Conservation (phyloP, 2,797 vertebrate species). For the Tauraco hartlaubi region DNA sequence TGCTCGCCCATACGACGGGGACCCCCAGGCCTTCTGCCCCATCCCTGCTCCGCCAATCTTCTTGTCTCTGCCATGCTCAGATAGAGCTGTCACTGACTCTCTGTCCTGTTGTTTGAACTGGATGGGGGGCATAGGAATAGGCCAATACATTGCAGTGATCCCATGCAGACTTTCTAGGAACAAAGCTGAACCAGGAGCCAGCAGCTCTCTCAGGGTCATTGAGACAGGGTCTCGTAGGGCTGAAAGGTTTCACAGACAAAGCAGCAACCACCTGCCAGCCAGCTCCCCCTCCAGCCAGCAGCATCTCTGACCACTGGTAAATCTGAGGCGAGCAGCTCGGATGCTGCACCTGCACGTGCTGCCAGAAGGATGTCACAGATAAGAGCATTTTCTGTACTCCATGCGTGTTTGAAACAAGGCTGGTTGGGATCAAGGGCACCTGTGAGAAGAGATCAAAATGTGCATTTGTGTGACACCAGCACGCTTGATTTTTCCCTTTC, state of each 20-base stretch:
- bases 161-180: background rate
- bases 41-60: background rate
- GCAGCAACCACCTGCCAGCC: background rate
- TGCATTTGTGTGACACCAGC: background rate
- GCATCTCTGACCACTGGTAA: background rate
- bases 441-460: slow-evolving; percentile 1
- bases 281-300: background rate
- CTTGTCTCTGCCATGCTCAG: background rate
- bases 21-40: background rate
- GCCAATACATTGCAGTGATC: background rate
- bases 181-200: background rate
- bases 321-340: background rate
- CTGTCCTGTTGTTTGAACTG: background rate
- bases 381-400: background rate
- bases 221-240: background rate
- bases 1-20: background rate
- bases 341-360: background rate
- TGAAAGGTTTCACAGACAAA: background rate
- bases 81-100: background rate
- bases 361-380: slow-evolving; percentile 23
- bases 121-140: background rate
- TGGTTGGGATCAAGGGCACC: slow-evolving; percentile 22
- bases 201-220: background rate
- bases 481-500: background rate
- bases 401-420: background rate